Base-by-base conservation (phyloP, 2,888 invertebrate species). In the Neoascia interrupta region DNA sequence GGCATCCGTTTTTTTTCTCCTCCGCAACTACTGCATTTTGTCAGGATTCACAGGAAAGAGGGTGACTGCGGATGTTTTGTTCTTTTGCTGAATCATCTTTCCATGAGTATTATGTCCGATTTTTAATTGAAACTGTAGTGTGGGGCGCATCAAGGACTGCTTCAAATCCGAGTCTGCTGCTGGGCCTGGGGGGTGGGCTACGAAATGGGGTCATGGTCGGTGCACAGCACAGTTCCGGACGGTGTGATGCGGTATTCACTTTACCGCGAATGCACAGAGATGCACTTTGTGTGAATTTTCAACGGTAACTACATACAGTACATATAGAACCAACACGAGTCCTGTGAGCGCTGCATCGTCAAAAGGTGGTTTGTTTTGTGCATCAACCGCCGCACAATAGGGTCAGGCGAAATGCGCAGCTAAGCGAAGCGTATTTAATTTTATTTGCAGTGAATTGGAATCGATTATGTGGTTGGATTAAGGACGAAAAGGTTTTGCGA, bases 381-480 rank as follows among this genome's bases (percentile, higher is more conserved):
- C 6, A n/a, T n/a, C n/a, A n/a, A n/a, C n/a, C 26, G 26, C 5
- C 26, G 26, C 8, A 6, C n/a, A n/a, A 31, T 6, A 5, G 36
- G 23, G 36, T 5, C 37, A 19, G n/a, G 49, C 8, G 39, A 51
- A 70, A 64, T 79, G 73, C 66, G 66, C 73, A 66, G 79, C 51
- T 79, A 72, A 79, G 72, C 73, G 73, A 79, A 61, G 76, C 66
- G 43, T 49, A 61, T 66, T 79, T 79, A 79, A 79, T 79, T 66
- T 79, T 79, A 66, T 79, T 66, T 79, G 73, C 53, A 47, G 66
- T 73, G 73, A 73, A 79, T 79, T 79, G 79, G 73, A 79, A 79
- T 73, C 73, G 79, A 79, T 73, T 79, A 73, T 68, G 53, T 73
- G 61, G 56, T 72, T 53, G 51, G 49, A 58, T 69, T 63, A 63